These are phyloP conservation scores for Halictus ligatus DNA, from an alignment of 2,888 invertebrate genomes.

Conservation along the genomic window DNA sequence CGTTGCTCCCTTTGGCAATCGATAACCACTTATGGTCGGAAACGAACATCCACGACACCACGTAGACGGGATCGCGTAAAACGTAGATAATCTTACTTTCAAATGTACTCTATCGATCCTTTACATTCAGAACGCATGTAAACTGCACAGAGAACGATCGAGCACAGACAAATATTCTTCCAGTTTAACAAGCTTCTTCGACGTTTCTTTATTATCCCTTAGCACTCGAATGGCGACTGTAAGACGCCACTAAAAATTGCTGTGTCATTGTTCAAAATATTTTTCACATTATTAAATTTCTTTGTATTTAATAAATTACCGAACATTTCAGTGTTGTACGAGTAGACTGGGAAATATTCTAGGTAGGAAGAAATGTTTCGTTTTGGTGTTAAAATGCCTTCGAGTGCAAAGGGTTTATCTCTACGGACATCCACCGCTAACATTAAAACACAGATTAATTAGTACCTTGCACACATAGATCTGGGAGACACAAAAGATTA, in stretches of 20 bases:
- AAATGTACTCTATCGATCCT: not conserved
- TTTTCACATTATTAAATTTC: no score
- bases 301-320: no score
- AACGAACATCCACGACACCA: constrained; percentile 29
- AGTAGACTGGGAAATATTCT: no score
- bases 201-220: not conserved
- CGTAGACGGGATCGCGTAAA: not conserved
- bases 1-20: constrained; percentile 52
- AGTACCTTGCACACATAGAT: not conserved
- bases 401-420: no score
- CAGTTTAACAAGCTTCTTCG: not conserved
- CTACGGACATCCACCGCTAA: not conserved
- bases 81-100: not conserved
- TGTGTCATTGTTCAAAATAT: no score
- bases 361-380: no score
- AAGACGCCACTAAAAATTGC: no score
- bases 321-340: no score
- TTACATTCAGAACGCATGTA: not conserved
- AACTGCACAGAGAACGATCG: not conserved
- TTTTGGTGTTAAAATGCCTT: no score
- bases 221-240: no score
- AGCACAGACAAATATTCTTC: not conserved
- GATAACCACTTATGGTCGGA: constrained; percentile 52
- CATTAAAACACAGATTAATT: not conserved
- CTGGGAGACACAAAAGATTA: not conserved